Conservation (phyloP, 2,888 invertebrate species). For the Acanthosepion pharaonis region DNA sequence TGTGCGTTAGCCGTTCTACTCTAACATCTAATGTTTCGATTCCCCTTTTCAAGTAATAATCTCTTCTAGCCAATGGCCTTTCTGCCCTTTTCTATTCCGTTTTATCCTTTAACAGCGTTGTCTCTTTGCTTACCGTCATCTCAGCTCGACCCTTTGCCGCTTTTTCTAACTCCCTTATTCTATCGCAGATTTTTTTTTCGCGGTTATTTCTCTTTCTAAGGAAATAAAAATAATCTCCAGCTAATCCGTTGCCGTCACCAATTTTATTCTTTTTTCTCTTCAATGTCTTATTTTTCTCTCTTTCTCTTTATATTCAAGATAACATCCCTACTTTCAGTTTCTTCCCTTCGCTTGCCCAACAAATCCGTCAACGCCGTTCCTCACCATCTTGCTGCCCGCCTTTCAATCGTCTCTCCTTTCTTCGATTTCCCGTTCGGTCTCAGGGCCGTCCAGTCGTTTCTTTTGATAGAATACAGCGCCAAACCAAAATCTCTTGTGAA, state of each 20-base stretch:
- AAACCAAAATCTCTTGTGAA: background rate
- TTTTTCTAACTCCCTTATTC: background rate
- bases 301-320: background rate
- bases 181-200: background rate
- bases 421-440: background rate
- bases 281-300: background rate
- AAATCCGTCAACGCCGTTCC: background rate
- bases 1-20: background rate
- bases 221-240: background rate
- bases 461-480: background rate
- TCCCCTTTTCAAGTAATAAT: fast-evolving
- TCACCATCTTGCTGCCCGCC: background rate
- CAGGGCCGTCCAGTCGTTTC: background rate
- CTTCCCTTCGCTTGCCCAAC: background rate
- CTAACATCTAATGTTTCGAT: background rate
- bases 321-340: background rate
- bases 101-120: background rate
- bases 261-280: background rate
- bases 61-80: background rate
- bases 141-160: background rate
- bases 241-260: background rate
- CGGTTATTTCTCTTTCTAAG: background rate
- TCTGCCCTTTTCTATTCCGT: background rate
- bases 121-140: background rate
- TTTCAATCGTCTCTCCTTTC: background rate